phyloP scores from a whole-genome alignment of 1,140 invertebrate genomes.

The Caenorhabditis tropicalis region DNA sequence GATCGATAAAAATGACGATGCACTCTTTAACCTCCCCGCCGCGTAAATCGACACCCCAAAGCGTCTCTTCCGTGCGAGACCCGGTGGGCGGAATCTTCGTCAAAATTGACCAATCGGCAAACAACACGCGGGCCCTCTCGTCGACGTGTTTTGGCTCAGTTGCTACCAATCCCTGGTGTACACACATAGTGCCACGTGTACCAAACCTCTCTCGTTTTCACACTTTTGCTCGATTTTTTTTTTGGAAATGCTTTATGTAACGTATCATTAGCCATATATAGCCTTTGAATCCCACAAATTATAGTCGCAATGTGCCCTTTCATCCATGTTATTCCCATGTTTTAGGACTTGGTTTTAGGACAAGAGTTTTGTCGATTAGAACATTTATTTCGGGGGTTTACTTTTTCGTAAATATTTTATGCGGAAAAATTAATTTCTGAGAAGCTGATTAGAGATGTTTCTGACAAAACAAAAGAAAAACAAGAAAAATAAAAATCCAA shows the following conservation, averaged over 20 bases:
- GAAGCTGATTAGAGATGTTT: too few relatives aligned
- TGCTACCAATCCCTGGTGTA: slow-evolving; percentile 14
- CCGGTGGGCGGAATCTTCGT: neutral
- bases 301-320: too few relatives aligned
- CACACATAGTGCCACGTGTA: slow-evolving; percentile 33
- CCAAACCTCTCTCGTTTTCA: neutral
- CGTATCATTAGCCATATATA: neutral
- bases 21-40: too few relatives aligned
- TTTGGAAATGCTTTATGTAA: neutral
- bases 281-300: too few relatives aligned
- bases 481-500: neutral
- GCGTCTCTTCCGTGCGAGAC: neutral
- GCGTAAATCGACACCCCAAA: neutral
- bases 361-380: too few relatives aligned
- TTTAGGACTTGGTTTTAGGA: too few relatives aligned
- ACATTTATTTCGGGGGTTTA: too few relatives aligned
- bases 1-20: neutral
- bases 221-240: neutral
- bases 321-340: too few relatives aligned
- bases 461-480: neutral
- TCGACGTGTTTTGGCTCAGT: slow-evolving; percentile 35
- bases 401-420: too few relatives aligned
- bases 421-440: neutral
- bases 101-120: slow-evolving; percentile 3
- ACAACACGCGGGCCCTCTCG: slow-evolving; percentile 21